Evolutionary conservation across 2,888 invertebrate genomes (phyloP).

Genomic region (Euplagia quadripunctaria): DNA sequence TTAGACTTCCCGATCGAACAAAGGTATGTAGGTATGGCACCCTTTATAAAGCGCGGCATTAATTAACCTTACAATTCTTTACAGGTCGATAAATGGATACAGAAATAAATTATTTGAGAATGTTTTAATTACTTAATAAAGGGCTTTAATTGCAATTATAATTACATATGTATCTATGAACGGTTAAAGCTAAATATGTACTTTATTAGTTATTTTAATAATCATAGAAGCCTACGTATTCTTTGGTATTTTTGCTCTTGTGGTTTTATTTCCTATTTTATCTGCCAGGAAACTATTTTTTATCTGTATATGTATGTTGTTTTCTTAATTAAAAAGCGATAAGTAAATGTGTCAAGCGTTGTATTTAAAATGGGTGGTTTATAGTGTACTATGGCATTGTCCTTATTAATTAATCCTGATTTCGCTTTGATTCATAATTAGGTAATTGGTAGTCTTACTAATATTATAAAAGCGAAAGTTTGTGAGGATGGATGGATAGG

Average conservation of each 20-base stretch:
- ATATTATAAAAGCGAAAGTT: too few relatives aligned
- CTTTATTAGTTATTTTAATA: not conserved
- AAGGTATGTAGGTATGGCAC: slow-evolving; percentile 40
- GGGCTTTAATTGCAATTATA: slow-evolving; percentile 38
- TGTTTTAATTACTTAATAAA: slow-evolving; percentile 58
- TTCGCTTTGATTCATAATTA: not conserved
- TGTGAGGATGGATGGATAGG: too few relatives aligned
- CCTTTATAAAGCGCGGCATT: slow-evolving; percentile 37
- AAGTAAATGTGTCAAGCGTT: not conserved
- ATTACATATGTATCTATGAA: slow-evolving; percentile 31
- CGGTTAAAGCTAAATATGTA: slow-evolving; percentile 13
- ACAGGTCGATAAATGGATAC: slow-evolving; percentile 47
- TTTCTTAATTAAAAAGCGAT: not conserved
- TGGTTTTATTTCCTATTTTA: not conserved
- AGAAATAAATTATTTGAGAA: slow-evolving; percentile 42
- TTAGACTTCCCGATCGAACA: slow-evolving; percentile 38
- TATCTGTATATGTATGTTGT: not conserved
- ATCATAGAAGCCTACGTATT: not conserved
- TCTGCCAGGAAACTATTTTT: not conserved
- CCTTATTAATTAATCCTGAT: not conserved
- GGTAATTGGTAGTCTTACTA: not conserved
- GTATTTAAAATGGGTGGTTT: not conserved
- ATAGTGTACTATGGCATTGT: not conserved
- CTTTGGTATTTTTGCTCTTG: not conserved
- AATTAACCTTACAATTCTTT: slow-evolving; percentile 50